phyloP scores from a whole-genome alignment of 2,888 invertebrate species.

The Julus scandinavius region DNA sequence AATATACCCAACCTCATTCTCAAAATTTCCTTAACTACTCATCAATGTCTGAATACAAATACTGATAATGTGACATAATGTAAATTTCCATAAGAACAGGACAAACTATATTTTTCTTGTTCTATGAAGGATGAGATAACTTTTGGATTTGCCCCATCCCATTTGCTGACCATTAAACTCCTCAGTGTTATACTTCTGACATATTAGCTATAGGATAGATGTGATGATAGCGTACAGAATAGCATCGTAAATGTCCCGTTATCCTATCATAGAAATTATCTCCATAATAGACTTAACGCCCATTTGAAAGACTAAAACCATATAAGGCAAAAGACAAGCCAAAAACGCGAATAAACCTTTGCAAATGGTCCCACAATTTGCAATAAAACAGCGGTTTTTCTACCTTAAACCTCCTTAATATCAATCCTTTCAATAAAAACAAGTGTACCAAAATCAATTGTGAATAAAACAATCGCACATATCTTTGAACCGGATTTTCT shows the following conservation, averaged over 20 bases:
- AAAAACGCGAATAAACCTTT: not conserved
- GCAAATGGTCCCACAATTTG: not conserved
- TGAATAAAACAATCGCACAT: not conserved
- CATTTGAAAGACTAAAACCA: not conserved
- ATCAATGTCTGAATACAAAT: not conserved
- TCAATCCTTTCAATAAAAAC: not conserved
- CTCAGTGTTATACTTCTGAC: not conserved
- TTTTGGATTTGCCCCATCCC: not conserved
- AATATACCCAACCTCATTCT: no score
- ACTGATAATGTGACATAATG: no score
- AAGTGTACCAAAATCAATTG: not conserved
- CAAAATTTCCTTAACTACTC: no score
- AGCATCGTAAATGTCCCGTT: conserved; percentile 2
- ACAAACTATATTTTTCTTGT: no score
- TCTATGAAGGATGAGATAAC: not conserved
- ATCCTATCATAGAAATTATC: not conserved
- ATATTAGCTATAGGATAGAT: not conserved
- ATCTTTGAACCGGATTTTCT: not conserved
- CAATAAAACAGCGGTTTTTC: not conserved
- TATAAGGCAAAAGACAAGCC: not conserved
- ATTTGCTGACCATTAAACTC: not conserved
- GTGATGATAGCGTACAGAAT: not conserved
- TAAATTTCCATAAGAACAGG: no score
- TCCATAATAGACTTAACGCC: not conserved
- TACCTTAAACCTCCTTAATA: not conserved